Conservation (phyloP, 37 sponge, comb jelly and placozoan genomes). For the Dysidea cf. avara region DNA sequence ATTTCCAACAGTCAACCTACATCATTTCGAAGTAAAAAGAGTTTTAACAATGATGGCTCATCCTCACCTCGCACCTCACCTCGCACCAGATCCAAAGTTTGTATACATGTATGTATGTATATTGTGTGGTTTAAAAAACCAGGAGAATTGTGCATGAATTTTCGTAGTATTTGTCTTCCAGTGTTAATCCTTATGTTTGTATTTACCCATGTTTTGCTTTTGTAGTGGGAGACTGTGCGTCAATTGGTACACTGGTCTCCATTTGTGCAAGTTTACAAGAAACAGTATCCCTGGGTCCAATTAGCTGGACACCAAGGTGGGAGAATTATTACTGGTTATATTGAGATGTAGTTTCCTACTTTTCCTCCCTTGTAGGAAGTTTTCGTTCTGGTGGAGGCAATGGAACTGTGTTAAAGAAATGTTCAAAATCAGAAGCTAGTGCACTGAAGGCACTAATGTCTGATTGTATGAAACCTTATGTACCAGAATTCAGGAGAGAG, state of each 20-base stretch:
- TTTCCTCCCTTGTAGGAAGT: constrained; percentile 49
- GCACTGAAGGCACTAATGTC: constrained; percentile 66
- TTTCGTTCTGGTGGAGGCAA: constrained; percentile 81
- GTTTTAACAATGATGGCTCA: not conserved
- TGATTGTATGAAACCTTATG: constrained; percentile 68
- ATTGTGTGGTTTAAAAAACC: no score
- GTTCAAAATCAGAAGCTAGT: constrained; percentile 51
- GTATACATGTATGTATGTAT: no score
- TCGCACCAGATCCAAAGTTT: no score
- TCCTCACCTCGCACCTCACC: not conserved
- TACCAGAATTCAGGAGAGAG: constrained; percentile 79
- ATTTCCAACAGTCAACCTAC: constrained; percentile 8
- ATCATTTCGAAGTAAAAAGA: no score
- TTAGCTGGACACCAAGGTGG: constrained; percentile 97
- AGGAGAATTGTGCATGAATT: no score
- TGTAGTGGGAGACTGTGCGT: constrained; percentile 56
- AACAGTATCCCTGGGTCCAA: constrained; percentile 97
- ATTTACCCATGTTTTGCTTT: not conserved
- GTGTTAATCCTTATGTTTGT: not conserved
- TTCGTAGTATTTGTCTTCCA: no score
- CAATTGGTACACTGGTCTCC: constrained; percentile 91
- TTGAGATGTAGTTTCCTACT: not conserved
- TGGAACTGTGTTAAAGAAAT: constrained; percentile 94
- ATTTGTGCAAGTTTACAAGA: constrained; percentile 94
- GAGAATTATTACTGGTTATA: not conserved